phyloP scores from a whole-genome alignment of 2,113 vertebrate genomes.

The Ceyx margarethae region DNA sequence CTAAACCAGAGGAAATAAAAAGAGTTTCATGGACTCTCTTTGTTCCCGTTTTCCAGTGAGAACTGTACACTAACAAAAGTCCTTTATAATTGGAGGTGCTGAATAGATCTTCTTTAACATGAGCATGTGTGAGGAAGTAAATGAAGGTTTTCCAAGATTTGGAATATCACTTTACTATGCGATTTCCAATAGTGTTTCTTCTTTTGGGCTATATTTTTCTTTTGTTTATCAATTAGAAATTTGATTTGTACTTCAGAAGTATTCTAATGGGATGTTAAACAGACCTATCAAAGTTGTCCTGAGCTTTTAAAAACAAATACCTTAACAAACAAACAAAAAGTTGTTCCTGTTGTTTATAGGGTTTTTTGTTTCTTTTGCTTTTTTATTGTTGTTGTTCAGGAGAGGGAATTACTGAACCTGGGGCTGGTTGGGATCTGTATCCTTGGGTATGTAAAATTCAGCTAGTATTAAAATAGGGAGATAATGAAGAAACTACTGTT shows the following conservation, averaged over 20 bases:
- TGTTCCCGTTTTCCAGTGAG: neutral
- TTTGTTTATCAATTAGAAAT: neutral
- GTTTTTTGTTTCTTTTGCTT: too few relatives aligned
- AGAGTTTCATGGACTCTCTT: neutral
- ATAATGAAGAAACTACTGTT: neutral
- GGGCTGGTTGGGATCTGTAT: neutral
- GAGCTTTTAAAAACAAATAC: neutral
- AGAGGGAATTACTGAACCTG: neutral
- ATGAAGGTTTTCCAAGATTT: neutral
- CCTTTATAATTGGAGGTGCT: neutral
- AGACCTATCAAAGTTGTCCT: neutral
- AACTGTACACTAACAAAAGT: neutral
- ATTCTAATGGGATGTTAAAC: neutral
- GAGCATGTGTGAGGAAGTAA: neutral
- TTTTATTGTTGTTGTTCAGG: neutral
- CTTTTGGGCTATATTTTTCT: neutral
- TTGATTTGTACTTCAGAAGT: neutral
- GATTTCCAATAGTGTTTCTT: neutral
- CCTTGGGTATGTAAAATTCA: neutral
- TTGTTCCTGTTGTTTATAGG: too few relatives aligned
- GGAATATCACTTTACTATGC: neutral
- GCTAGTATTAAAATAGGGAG: neutral
- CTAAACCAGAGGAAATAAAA: neutral
- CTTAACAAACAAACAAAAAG: too few relatives aligned
- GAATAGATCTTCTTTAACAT: neutral